Percentiles rank a stretch among this genome's conserved stretches.
phyloP scores from a whole-genome alignment of 2,797 vertebrate species.

The Morelia viridis region DNA sequence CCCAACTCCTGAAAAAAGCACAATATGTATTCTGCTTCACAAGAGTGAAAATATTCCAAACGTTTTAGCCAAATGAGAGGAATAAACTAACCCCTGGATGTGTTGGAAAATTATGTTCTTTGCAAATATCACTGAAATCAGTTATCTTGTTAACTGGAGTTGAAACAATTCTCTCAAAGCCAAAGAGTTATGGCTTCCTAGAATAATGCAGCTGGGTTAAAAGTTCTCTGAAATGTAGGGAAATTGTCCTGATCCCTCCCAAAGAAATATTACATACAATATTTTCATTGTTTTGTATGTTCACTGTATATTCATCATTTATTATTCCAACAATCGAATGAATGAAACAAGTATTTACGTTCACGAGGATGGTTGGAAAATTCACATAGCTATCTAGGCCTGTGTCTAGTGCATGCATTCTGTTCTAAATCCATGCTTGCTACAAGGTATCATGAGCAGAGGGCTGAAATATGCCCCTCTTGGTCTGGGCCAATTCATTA shows the following conservation, averaged over 20 bases:
- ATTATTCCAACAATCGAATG: not conserved
- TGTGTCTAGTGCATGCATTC: not conserved
- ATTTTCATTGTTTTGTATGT: no score
- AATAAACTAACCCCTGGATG: constrained; percentile 26
- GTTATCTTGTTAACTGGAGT: not conserved
- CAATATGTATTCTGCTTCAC: constrained; percentile 46
- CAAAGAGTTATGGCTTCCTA: not conserved
- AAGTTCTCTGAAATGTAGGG: not conserved
- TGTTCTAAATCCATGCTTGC: not conserved
- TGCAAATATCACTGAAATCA: constrained; percentile 28
- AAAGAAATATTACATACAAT: not conserved
- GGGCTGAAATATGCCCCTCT: no score
- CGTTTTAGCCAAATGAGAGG: not conserved
- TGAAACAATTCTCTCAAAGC: not conserved
- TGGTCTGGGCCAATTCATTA: not conserved
- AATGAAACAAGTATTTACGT: not conserved
- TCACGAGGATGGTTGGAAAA: not conserved
- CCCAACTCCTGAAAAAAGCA: constrained; percentile 37
- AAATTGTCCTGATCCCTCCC: not conserved
- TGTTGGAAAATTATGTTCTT: not conserved
- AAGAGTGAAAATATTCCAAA: constrained; percentile 38
- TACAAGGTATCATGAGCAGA: not conserved
- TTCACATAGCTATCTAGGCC: not conserved
- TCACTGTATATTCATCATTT: not conserved
- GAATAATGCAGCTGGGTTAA: not conserved